phyloP scores from a whole-genome alignment of 1,140 invertebrate species.

The Penaeus japonicus region DNA sequence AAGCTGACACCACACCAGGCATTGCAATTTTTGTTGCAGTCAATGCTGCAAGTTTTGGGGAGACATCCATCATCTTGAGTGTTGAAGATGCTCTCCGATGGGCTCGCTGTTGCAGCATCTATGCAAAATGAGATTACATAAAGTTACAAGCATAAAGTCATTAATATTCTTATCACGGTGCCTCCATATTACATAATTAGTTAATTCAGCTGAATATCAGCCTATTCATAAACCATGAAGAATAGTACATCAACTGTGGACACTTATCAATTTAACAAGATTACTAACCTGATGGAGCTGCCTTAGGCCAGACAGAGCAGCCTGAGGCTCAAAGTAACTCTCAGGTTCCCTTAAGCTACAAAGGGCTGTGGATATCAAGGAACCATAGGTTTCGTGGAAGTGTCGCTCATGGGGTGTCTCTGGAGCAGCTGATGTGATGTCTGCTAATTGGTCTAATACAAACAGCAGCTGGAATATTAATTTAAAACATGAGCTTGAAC shows the following conservation, averaged over 20 bases:
- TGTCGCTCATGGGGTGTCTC: conserved; percentile 90
- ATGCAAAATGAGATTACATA: conserved; percentile 67
- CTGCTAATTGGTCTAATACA: conserved; percentile 84
- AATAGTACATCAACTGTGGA: no score
- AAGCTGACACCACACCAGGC: conserved; percentile 79
- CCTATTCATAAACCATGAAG: background rate
- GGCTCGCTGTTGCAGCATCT: conserved; percentile 69
- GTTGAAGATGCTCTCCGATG: conserved; percentile 72
- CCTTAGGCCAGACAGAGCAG: conserved; percentile 61
- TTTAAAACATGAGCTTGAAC: conserved; percentile 59
- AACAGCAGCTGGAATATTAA: conserved; percentile 72
- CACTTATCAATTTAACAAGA: no score
- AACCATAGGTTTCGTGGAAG: conserved; percentile 85
- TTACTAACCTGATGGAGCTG: conserved; percentile 46
- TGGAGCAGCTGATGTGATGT: conserved; percentile 79
- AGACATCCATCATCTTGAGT: conserved; percentile 90
- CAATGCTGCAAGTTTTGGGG: conserved; percentile 81
- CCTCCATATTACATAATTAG: no score
- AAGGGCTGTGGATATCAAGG: conserved; percentile 77
- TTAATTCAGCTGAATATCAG: background rate
- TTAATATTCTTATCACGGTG: no score
- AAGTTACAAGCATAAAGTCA: no score
- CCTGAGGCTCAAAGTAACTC: conserved; percentile 79
- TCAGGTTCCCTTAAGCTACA: conserved; percentile 78
- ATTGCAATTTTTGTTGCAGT: conserved; percentile 88